Conservation (phyloP, 2,113 vertebrate genomes). For the Pycnonotus jocosus region DNA sequence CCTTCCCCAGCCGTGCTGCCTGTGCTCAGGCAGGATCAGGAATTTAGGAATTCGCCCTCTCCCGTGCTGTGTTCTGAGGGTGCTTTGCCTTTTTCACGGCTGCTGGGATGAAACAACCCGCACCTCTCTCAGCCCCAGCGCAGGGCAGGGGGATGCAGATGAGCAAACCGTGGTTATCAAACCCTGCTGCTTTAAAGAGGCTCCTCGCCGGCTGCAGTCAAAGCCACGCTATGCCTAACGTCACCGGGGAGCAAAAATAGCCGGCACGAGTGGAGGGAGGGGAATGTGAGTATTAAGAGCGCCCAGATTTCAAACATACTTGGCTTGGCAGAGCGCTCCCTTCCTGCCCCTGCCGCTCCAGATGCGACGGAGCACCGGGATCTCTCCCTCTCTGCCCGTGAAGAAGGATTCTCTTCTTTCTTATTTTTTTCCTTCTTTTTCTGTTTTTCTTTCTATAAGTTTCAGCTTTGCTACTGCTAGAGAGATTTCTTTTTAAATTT, state of each 20-base stretch:
- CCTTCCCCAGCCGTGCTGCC: not conserved
- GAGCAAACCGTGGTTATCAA: not conserved
- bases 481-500: not conserved
- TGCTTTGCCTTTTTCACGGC: rapidly evolving
- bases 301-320: slow-evolving; percentile 65
- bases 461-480: not conserved
- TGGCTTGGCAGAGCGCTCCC: not conserved
- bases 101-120: not conserved
- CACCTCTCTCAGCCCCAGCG: not conserved
- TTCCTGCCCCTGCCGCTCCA: not conserved
- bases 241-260: slow-evolving; percentile 63
- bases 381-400: not conserved
- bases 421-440: not conserved
- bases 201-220: slow-evolving; percentile 21
- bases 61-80: rapidly evolving
- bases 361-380: not conserved
- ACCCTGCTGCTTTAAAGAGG: slow-evolving; percentile 58
- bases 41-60: not conserved
- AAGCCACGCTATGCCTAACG: slow-evolving; percentile 42
- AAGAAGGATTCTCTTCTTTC: not conserved
- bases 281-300: slow-evolving; percentile 41
- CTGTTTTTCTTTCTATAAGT: not conserved
- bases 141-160: not conserved
- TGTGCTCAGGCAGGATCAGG: not conserved
- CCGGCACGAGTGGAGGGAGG: slow-evolving; percentile 57